Evolutionary conservation across 2,797 vertebrate species (phyloP), one percentile per base, ranked within the genome.

Genomic region (Ctenosaura bakeri): DNA sequence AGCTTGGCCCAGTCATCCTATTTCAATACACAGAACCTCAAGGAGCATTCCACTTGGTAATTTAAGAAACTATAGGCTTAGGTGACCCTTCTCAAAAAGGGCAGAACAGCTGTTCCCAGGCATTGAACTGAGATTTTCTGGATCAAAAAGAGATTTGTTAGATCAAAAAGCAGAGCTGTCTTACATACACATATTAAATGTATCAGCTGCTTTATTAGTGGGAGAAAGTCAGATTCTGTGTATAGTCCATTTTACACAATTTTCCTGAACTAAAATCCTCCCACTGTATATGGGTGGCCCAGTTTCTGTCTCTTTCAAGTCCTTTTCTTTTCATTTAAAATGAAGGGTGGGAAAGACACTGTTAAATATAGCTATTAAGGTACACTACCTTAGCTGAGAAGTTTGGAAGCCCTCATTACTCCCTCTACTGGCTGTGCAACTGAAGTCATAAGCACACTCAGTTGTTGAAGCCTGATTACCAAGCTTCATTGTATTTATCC

Each of bases 161-260:
- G 18, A n/a, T 76, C 32, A 89, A 83, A 73, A 87, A 66, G 69
- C 22, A n/a, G 8, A 83, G 38, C 22, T 79, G 16, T 32, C 20
- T 90, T 90, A 64, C 24, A 79, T 73, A 80, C 35, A 64, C 16
- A 66, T 29, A 90, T 78, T 84, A 74, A 73, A 80, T 74, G 69
- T 79, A 62, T 79, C 79, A 87, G 7, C 56, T 66, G 59, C 66
- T 29, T 50, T 78, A 81, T 52, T 64, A 73, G 66, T 46, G 26
- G n/a, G 32, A 46, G 59, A 38, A 69, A 81, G n/a, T 29, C 46
- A 77, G 64, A 89, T 56, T 42, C 18, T 76, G 22, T 52, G 26
- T 52, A 52, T 38, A 42, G 76, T 59, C 66, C 35, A 35, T 52
- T 59, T 66, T 64, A 73, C 20, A 73, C 22, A 59, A 50, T 80